These are phyloP conservation scores for Paragorgia papillata DNA, from an alignment of 92 coral and sea anemone species.

Conservation along the genomic window DNA sequence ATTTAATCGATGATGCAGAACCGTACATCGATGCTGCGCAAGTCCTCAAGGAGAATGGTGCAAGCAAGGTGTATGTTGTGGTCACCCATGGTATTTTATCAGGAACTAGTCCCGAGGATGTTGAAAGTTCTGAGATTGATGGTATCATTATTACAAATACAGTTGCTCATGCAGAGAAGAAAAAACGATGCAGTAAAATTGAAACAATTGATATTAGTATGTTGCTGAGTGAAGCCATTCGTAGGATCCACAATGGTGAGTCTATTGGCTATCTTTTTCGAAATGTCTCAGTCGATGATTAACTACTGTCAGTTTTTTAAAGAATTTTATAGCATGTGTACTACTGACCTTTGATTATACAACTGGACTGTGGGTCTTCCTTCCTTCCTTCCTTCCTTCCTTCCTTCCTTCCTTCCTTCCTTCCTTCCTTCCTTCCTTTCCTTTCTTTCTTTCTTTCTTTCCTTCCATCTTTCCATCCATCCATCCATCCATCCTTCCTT, in stretches of 20 bases:
- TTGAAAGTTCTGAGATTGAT: constrained; percentile 36
- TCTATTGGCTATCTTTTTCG: constrained; percentile 32
- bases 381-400: no score
- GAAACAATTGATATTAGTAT: constrained; percentile 32
- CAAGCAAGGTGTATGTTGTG: constrained; percentile 16
- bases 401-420: no score
- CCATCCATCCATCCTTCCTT: no score
- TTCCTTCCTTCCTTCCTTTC: neutral
- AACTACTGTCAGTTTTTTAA: no score
- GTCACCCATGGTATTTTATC: constrained; percentile 40
- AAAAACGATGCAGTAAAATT: constrained; percentile 31
- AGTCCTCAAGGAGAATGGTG: constrained; percentile 30
- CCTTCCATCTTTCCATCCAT: no score
- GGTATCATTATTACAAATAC: constrained; percentile 33
- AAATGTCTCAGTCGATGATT: constrained; percentile 34
- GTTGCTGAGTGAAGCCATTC: constrained; percentile 23
- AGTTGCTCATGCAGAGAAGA: constrained; percentile 30
- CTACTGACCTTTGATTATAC: no score
- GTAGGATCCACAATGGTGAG: constrained; percentile 32
- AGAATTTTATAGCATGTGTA: no score
- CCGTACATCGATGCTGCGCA: constrained; percentile 18
- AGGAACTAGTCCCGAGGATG: constrained; percentile 20
- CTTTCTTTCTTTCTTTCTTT: neutral
- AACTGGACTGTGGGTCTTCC: no score
- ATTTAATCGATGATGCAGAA: constrained; percentile 17